Conservation (phyloP, 1,140 invertebrate species). For the Zaprionus camerounensis region DNA sequence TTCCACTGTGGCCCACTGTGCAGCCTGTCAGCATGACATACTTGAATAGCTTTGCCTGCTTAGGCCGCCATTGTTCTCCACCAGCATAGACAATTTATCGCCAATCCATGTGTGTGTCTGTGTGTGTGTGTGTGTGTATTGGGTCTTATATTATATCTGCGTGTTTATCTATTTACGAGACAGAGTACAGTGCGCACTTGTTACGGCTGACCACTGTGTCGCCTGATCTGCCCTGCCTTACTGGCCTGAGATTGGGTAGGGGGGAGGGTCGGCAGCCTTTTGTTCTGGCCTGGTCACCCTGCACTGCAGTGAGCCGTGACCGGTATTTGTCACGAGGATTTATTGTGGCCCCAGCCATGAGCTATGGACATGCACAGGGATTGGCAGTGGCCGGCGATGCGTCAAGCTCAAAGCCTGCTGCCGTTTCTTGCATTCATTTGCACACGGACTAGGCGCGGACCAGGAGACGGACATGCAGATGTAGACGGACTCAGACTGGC, state of each 20-base stretch:
- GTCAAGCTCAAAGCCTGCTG: conserved; percentile 1
- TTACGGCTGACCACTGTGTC: conserved; percentile 13
- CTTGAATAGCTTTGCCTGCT: background rate
- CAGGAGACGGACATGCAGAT: background rate
- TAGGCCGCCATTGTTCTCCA: conserved; percentile 30
- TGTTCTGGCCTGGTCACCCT: background rate
- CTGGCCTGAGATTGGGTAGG: no score
- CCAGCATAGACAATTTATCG: conserved; percentile 47
- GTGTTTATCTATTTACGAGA: conserved; percentile 35
- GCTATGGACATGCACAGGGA: conserved; percentile 8
- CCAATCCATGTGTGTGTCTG: background rate
- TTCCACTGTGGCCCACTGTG: background rate
- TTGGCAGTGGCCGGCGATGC: conserved; percentile 3
- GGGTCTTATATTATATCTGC: background rate
- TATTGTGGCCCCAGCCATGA: conserved; percentile 51
- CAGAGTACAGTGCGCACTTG: conserved; percentile 18
- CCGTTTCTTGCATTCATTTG: conserved; percentile 3
- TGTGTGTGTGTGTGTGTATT: background rate
- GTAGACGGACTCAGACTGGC: background rate
- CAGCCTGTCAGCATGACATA: background rate
- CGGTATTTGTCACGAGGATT: conserved; percentile 71
- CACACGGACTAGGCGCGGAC: background rate
- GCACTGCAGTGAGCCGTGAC: conserved; percentile 43
- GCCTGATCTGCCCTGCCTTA: conserved; percentile 4
- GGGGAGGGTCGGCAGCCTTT: background rate